Evolutionary conservation across 2,888 invertebrate species (phyloP), one percentile per base, ranked within the genome.

Genomic region (Apodemia zela): DNA sequence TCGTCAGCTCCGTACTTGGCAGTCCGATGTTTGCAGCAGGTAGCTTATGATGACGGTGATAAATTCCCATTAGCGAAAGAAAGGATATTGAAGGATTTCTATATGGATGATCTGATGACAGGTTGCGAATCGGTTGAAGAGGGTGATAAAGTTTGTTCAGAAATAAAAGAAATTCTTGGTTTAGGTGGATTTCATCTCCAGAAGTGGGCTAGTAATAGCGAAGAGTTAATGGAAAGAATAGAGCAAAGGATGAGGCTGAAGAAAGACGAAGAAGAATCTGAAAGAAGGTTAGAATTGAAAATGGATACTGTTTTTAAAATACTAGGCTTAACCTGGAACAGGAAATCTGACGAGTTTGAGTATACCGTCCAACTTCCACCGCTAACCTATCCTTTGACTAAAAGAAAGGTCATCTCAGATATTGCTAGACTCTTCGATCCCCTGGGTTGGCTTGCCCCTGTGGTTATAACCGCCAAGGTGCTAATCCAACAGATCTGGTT

Each of bases 401-500:
- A 78, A 71, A 69, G 77, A 65, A 61, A 35, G 4, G 49, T 80
- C 17, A 63, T 75, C 6, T 75, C 76, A 1, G 75, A 77, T n/a
- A 71, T 79, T 2, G 62, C 72, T 18, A 59, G 68, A 0, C 58
- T 78, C 0, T 79, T 71, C 61, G 76, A 78, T 58, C 77, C 76
- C 0, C 38, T 78, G 0, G 77, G 77, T 0, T 80, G 76, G 77
- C 59, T 76, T 0, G 73, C 75, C 0, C 76, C 74, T 0, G 47
- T 35, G 1, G 68, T 76, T 2, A 66, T 75, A 7, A 74, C 35
- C 4, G 58, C 63, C 25, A 63, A 78, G 57, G 63, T 74, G 10
- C 69, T 75, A 5, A 75, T 78, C 6, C 75, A 78, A 63, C 71
- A 68, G 61, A 58, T 77, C 3, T 78, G 78, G 76, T 42, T 75